A percentile compares a stretch with the other conserved stretches of the same genome.
phyloP scores from a whole-genome alignment of 2,113 vertebrate species.

The Ptyas mucosa region DNA sequence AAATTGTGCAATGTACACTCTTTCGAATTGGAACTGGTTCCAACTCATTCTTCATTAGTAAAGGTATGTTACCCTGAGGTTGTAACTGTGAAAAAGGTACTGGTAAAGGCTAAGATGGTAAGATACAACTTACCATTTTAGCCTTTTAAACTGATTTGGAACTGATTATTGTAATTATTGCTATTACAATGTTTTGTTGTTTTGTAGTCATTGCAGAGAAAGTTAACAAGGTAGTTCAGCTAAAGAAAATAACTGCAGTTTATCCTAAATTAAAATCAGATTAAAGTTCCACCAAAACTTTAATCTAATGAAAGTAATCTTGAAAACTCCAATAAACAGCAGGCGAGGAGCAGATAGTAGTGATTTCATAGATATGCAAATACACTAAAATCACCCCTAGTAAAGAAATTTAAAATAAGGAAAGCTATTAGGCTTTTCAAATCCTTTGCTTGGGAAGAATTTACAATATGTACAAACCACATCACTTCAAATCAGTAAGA shows the following conservation, averaged over 20 bases:
- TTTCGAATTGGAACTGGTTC: no score
- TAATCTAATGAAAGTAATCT: slow-evolving; percentile 17
- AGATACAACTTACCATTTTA: background rate
- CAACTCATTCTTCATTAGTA: background rate
- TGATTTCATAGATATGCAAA: background rate
- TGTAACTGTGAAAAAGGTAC: background rate
- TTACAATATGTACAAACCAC: background rate
- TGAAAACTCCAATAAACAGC: slow-evolving; percentile 11
- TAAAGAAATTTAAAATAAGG: slow-evolving; percentile 13
- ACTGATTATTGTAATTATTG: background rate
- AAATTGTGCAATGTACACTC: no score
- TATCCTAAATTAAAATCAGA: slow-evolving; percentile 18
- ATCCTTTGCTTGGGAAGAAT: background rate
- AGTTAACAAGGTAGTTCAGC: background rate
- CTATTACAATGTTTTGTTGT: background rate
- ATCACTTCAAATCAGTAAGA: background rate
- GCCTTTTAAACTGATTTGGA: background rate
- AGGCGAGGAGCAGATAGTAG: background rate
- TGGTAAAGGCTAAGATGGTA: background rate
- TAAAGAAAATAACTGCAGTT: background rate
- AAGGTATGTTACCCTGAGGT: background rate
- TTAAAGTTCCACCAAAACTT: slow-evolving; percentile 10
- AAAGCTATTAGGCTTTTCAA: background rate
- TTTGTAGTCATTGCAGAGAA: background rate
- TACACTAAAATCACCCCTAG: slow-evolving; percentile 14